Percentiles rank a stretch among this genome's conserved stretches.
phyloP scores from a whole-genome alignment of 1,140 invertebrate species.

The Bombus waltoni region DNA sequence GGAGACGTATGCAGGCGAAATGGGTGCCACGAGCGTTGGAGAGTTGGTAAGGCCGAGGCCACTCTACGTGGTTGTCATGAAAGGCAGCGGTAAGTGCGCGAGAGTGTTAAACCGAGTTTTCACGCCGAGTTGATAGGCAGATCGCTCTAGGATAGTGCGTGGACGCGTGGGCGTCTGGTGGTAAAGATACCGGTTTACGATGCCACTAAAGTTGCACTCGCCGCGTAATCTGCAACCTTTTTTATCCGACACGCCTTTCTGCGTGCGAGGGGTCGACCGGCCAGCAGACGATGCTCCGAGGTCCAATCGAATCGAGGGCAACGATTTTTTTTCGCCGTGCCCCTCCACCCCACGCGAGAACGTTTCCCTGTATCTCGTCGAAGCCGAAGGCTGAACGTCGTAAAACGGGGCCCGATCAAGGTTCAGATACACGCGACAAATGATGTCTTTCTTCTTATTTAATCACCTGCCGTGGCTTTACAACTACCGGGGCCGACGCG shows the following conservation, averaged over 20 bases:
- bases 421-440: constrained; percentile 35
- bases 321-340: constrained; percentile 50
- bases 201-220: constrained; percentile 77
- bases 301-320: constrained; percentile 71
- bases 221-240: constrained; percentile 75
- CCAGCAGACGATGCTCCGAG: constrained; percentile 61
- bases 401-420: constrained; percentile 60
- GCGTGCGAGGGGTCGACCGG: constrained; percentile 51
- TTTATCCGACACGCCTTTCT: constrained; percentile 69
- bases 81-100: constrained; percentile 52
- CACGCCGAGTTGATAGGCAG: constrained; percentile 77
- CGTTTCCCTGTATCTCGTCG: constrained; percentile 13
- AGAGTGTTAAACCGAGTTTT: constrained; percentile 75
- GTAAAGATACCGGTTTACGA: constrained; percentile 81
- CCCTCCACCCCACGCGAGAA: constrained; percentile 8
- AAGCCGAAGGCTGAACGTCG: constrained; percentile 33
- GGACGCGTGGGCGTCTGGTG: constrained; percentile 75
- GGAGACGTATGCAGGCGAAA: constrained; percentile 22
- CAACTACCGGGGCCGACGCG: constrained; percentile 15
- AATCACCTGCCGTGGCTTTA: constrained; percentile 59
- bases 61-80: constrained; percentile 49
- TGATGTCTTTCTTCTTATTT: constrained; percentile 58
- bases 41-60: constrained; percentile 54
- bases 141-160: constrained; percentile 78
- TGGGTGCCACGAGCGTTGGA: constrained; percentile 24